Base-by-base conservation (phyloP, 2,888 invertebrate genomes). In the Lottia scabra region DNA sequence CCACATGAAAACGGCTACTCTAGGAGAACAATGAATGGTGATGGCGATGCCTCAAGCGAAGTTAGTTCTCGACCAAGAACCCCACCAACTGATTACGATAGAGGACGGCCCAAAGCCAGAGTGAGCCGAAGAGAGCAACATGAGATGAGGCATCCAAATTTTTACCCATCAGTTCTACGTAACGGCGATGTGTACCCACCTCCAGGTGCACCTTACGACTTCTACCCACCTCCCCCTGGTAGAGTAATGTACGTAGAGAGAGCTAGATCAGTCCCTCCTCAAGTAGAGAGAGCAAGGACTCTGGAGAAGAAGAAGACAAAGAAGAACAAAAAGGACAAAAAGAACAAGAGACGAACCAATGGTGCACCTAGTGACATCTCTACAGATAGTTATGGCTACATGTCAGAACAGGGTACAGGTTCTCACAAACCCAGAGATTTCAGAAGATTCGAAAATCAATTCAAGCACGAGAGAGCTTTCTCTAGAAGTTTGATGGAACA, bases 81-180 rank as follows among this genome's bases (percentile, higher is more conserved):
- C 0, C 87, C 87, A 10, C 84, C 85, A 6, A 80, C 80, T 6
- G 87, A 87, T 75, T 86, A 87, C 75, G 84, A 83, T 30, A 56
- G 12, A 15, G 64, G 72, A 46, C 26, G 67, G 8, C 73, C 73
- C 16, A 73, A 76, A 12, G 70, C 78, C 13, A 73, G 75, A 6
- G 63, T 70, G 62, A 75, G 78, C n/a, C 67, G 77, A 38, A 68
- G 65, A 13, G 73, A 74, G 38, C 71, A 75, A 62, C 69, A 67
- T 16, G 68, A 74, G 43, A 64, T 48, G 30, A 48, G 72, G 12
- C 68, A 74, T 8, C 44, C 65, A 8, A 27, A 68, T 65, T 64
- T 67, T 70, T 10, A 66, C 62, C n/a, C 63, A 27, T 63, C 44
- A 4, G 56, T 46, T 15, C 44, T 48, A 63, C 74, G 48, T 44